Base-by-base conservation (phyloP, 2,888 invertebrate species). In the Cryptus armator region DNA sequence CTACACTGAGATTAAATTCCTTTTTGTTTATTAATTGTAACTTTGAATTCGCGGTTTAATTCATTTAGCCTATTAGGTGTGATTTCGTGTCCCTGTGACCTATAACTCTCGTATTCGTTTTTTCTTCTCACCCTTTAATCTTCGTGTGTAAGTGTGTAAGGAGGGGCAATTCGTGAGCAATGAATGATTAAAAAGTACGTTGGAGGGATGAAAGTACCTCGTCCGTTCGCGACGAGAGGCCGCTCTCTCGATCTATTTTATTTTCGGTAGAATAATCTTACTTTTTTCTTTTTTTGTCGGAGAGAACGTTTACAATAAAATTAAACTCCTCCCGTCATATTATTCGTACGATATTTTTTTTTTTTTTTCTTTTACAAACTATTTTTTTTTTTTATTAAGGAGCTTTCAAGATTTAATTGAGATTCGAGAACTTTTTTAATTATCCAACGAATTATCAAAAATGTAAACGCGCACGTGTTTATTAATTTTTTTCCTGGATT, bases 131-230 rank as follows among this genome's bases (percentile, higher is more conserved):
- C 66, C 24, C 37, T 70, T 53, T 59, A 6, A 6, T 74, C 64
- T 46, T 62, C n/a, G 64, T 53, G 75, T 82, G 71, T 48, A 24
- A 46, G 67, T 83, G 75, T 71, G 75, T 75, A 67, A 48, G 56
- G 44, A 29, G 66, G n/a, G 48, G 86, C 77, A 80, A 70, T 83
- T 83, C 56, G 86, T 89, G 89, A 90, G 88, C 89, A 89, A 89
- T 87, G 87, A 77, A 89, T 88, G 86, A 88, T 89, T 88, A 87
- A 88, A 90, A 89, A 89, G 83, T 88, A 88, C 86, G 59, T 84
- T 90, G 89, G 90, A 90, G 89, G 89, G 89, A 90, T 83, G 64
- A 76, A 32, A 76, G 66, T 66, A 51, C 66, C 75, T 87, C 72
- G 77, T 79, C 80, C 66, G 78, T 77, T 81, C 81, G 83, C 84